Percentiles rank a stretch among this genome's conserved stretches.
Evolutionary conservation across 2,113 vertebrate species (phyloP).

Genomic region (Embiotoca jacksoni): DNA sequence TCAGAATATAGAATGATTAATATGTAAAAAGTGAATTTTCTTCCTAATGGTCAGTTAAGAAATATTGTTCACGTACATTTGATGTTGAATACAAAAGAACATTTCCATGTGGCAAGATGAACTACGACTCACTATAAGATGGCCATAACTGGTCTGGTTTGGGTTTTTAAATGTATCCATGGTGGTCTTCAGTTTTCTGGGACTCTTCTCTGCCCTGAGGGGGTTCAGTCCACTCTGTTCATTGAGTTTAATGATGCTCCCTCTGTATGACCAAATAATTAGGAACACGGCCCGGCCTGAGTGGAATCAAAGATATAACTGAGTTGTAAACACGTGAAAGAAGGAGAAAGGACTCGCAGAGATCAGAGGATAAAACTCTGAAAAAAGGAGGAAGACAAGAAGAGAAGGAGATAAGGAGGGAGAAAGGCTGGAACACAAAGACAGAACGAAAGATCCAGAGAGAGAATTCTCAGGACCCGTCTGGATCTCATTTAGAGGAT

Average conservation of each 20-base stretch:
- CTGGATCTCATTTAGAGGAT: slow-evolving; percentile 84
- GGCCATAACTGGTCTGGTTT: slow-evolving; percentile 8
- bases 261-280: slow-evolving; percentile 58
- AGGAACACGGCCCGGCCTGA: slow-evolving; percentile 52
- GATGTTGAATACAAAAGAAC: background rate
- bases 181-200: slow-evolving; percentile 45
- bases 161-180: background rate
- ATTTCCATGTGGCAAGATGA: background rate
- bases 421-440: background rate
- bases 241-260: slow-evolving; percentile 39
- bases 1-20: no score
- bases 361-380: slow-evolving; percentile 22
- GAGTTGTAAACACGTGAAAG: slow-evolving; percentile 52
- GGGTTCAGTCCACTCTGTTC: slow-evolving; percentile 20
- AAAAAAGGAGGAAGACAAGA: background rate
- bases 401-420: slow-evolving; percentile 7
- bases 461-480: slow-evolving; percentile 62
- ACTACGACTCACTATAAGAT: background rate
- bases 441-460: slow-evolving; percentile 23
- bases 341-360: background rate
- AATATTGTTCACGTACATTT: no score
- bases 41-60: no score
- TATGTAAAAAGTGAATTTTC: no score
- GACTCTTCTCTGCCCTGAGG: slow-evolving; percentile 20
- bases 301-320: slow-evolving; percentile 52